Evolutionary conservation across 30 jellyfish, hydroid and myxozoan species (phyloP).

Genomic region (Mastigias papua): DNA sequence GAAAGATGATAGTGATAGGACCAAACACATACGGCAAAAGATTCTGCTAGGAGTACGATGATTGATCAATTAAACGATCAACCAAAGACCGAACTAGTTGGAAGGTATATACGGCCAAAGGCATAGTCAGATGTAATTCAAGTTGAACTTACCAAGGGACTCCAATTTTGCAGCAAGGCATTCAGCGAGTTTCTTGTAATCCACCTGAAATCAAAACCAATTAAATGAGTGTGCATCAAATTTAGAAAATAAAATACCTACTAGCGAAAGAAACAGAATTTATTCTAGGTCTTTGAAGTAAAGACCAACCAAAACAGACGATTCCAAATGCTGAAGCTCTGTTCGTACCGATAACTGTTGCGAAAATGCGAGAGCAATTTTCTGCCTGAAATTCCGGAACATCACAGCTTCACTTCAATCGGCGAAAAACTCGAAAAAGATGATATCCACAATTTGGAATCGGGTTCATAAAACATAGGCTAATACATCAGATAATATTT

Average conservation of each 20-base stretch:
- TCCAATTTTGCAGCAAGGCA: constrained; percentile 96
- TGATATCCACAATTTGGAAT: background rate
- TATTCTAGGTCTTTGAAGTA: background rate
- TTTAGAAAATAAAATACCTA: background rate
- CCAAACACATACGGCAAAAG: no score
- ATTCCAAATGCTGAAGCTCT: background rate
- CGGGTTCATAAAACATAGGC: background rate
- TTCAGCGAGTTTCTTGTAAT: constrained; percentile 98
- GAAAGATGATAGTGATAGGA: no score
- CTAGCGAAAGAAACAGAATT: background rate
- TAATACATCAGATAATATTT: background rate
- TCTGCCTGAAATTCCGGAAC: constrained; percentile 72
- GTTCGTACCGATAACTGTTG: constrained; percentile 35
- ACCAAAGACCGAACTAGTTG: no score
- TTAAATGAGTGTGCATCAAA: background rate
- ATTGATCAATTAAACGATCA: no score
- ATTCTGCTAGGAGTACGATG: no score
- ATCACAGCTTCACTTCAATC: constrained; percentile 1
- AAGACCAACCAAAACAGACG: no score
- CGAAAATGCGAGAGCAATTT: constrained; percentile 49
- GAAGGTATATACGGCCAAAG: no score
- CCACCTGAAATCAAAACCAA: constrained; percentile 63
- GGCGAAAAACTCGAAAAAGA: background rate
- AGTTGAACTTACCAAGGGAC: constrained; percentile 78
- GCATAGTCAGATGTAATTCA: background rate